Base-by-base conservation (phyloP, 2,888 invertebrate genomes). In the Lampropteryx suffumata region DNA sequence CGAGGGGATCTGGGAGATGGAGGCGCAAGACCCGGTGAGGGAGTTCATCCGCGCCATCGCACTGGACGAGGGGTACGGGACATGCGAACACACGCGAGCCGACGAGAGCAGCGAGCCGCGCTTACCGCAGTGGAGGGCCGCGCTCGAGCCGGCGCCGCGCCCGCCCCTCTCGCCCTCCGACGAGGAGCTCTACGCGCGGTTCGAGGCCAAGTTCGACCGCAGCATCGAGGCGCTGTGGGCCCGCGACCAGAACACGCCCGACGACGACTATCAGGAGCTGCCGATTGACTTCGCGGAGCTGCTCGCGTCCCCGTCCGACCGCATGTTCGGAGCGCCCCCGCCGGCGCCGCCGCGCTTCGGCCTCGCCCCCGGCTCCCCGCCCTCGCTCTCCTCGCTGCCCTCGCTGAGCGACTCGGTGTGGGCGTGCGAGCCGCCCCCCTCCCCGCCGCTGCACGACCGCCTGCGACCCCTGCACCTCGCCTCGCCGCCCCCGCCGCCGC, bases 191-290 rank as follows among this genome's bases (percentile, higher is more conserved):
- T 91, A 92, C 62, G 93, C 92, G 3, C 90, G 91, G 63, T 90
- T 93, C 65, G 91, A 92, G 69, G 93, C 94, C 5, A 94, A 94
- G 78, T 94, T 94, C 73, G 92, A 94, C 73, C 91, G 92, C 59
- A 93, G 92, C 72, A 90, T 94, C 57, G 94, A 94, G 75, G 94
- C 94, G 29, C 80, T 94, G 50, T 94, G 94, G 94, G 91, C 87
- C 62, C 81, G 91, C 70, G 82, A 90, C 63, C 84, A 88, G 73
- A 77, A 82, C 65, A 88, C 89, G 7, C 90, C 90, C 6, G 88
- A 89, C 54, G 91, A 91, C 59, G 91, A 92, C 63, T 92, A 92
- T 63, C 92, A 92, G 55, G 92, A 92, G 66, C 77, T 93, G 60
- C 92, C 92, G n/a, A 91, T 92, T 61, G 92, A 92, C 69, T 91